phyloP scores from a whole-genome alignment of 2,113 vertebrate species.

The Petromus typicus region DNA sequence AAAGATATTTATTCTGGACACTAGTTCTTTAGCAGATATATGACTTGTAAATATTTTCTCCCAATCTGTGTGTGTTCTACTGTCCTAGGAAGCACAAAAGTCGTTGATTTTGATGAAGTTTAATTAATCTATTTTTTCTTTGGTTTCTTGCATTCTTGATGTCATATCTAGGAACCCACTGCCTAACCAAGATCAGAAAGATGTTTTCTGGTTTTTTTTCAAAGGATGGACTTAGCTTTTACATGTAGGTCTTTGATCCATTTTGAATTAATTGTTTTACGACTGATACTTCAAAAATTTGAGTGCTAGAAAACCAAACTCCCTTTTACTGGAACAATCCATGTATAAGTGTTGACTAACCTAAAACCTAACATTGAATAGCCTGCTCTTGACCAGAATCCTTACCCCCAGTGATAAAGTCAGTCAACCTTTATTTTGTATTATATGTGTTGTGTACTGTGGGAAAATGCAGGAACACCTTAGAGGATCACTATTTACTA shows the following conservation, averaged over 20 bases:
- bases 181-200: slow-evolving; percentile 39
- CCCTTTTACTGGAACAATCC: background rate
- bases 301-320: background rate
- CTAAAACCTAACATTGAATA: background rate
- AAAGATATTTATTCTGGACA: background rate
- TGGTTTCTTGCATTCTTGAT: background rate
- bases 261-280: slow-evolving; percentile 9
- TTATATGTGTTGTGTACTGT: background rate
- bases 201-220: background rate
- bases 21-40: background rate
- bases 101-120: slow-evolving; percentile 34
- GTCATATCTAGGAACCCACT: background rate
- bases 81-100: background rate
- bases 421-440: background rate
- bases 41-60: slow-evolving; percentile 27
- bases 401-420: background rate
- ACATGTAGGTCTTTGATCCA: slow-evolving; percentile 8
- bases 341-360: background rate
- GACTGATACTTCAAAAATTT: background rate
- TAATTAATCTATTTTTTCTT: background rate
- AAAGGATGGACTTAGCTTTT: background rate
- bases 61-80: background rate
- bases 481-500: background rate
- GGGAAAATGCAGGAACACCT: background rate
- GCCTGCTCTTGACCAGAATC: background rate